phyloP scores from a whole-genome alignment of 2,797 vertebrate species.

The Synanceia verrucosa region DNA sequence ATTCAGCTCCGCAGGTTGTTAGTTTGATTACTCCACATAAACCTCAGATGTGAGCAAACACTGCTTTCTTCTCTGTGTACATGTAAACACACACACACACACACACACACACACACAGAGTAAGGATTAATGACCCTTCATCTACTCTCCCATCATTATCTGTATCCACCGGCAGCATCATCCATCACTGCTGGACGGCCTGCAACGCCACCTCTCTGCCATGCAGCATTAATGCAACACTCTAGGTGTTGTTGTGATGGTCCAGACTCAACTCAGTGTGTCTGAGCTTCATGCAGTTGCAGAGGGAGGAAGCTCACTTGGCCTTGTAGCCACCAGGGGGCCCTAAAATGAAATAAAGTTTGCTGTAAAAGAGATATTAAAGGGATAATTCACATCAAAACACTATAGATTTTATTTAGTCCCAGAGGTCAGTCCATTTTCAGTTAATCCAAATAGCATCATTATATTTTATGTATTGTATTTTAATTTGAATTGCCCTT shows the following conservation, averaged over 20 bases:
- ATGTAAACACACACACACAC: slow-evolving; percentile 19
- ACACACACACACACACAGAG: slow-evolving; percentile 14
- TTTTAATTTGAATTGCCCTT: too few species aligned
- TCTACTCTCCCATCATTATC: slow-evolving; percentile 43
- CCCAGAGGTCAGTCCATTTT: too few species aligned
- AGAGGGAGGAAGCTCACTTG: too few species aligned
- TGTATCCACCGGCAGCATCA: slow-evolving; percentile 10
- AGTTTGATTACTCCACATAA: slow-evolving; percentile 64
- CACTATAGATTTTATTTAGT: too few species aligned
- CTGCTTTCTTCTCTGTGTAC: slow-evolving; percentile 12
- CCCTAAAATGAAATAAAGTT: too few species aligned
- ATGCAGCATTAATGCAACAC: not conserved
- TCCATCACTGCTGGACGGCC: slow-evolving; percentile 7
- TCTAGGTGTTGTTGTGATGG: not conserved
- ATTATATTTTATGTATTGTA: too few species aligned
- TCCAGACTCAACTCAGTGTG: not conserved
- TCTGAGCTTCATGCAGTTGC: not conserved
- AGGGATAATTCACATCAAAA: too few species aligned
- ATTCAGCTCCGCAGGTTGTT: slow-evolving; percentile 45
- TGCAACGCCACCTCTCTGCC: slow-evolving; percentile 55
- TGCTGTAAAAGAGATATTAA: too few species aligned
- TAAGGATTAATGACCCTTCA: slow-evolving; percentile 50
- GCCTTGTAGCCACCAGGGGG: too few species aligned
- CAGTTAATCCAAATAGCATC: too few species aligned
- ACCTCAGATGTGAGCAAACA: slow-evolving; percentile 34